These are phyloP conservation scores for Goniozus legneri DNA, from an alignment of 1,140 invertebrate species.

Conservation along the genomic window DNA sequence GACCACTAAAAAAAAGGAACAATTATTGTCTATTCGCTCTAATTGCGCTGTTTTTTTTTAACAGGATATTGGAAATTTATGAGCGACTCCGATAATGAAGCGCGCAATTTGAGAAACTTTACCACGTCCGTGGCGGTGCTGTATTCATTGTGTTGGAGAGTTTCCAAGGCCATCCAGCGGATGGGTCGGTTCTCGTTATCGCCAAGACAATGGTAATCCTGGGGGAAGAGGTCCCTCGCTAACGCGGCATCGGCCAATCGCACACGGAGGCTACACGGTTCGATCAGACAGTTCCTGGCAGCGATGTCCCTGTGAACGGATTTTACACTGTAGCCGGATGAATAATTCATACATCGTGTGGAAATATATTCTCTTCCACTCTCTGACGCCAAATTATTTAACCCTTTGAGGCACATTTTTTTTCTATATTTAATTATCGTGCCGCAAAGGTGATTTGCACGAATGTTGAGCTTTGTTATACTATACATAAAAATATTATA, in stretches of 20 bases:
- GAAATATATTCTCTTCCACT: no score
- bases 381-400: no score
- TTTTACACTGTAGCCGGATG: no score
- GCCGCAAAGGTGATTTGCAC: no score
- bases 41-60: no score
- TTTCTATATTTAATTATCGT: no score
- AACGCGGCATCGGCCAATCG: slow-evolving; percentile 87
- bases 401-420: no score
- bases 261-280: slow-evolving; percentile 64
- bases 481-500: background rate
- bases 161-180: slow-evolving; percentile 94
- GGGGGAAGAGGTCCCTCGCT: slow-evolving; percentile 87
- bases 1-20: slow-evolving; percentile 74
- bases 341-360: no score
- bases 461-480: no score
- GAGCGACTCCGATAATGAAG: background rate
- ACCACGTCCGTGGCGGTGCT: slow-evolving; percentile 81
- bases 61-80: no score
- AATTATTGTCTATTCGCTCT: no score
- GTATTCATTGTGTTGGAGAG: slow-evolving; percentile 75
- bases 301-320: slow-evolving; percentile 70
- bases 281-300: slow-evolving; percentile 85
- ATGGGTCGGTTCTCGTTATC: slow-evolving; percentile 93
- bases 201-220: slow-evolving; percentile 91
- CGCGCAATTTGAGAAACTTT: no score